Base-by-base conservation (phyloP, 1,140 invertebrate species). In the Batillaria attramentaria region DNA sequence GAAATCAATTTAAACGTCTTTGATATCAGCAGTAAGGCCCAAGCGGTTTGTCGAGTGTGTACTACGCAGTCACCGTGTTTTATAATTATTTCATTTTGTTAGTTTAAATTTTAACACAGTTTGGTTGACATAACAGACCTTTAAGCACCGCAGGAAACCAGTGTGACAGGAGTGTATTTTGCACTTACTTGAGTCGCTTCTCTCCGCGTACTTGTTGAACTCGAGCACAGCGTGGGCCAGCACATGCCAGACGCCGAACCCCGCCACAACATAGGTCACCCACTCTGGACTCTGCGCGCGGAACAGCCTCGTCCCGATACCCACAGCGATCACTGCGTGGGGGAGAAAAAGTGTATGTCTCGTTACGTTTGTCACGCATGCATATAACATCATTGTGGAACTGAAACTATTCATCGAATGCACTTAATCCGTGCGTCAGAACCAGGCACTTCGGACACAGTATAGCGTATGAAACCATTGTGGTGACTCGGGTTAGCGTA, bases 251-350 rank as follows among this genome's bases (percentile, higher is more conserved):
- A 94, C 94, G 3, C 98, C 96, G 90, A 95, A 98, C 4, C 94
- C 95, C 1, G 95, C 95, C 69, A 98, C 89, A 62, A 98, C 93
- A 92, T 94, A 97, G 80, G 95, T 94, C 81, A 95, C 93, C 94
- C 95, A 96, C 28, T 94, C 91, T 0, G 96, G 95, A 66, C 97
- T 90, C 85, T 95, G 94, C 31, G 96, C 95, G 90, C 96, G 95
- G 79, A 92, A 93, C 77, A 98, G 90, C 80, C 94, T 93, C 2
- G 96, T 94, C 39, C 97, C 95, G 84, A 98, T 95, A 92, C 98
- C 98, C 84, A 99, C 95, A 60, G 96, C 95, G 4, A 96, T 93
- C 92, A 98, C 96, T 97, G 92, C 37, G n/a, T n/a, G n/a, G n/a
- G n/a, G n/a, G n/a, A n/a, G n/a, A n/a, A n/a, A n/a, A n/a, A n/a